phyloP scores from a whole-genome alignment of 35 echinoderm and acorn worm genomes.

The Diadema setosum region DNA sequence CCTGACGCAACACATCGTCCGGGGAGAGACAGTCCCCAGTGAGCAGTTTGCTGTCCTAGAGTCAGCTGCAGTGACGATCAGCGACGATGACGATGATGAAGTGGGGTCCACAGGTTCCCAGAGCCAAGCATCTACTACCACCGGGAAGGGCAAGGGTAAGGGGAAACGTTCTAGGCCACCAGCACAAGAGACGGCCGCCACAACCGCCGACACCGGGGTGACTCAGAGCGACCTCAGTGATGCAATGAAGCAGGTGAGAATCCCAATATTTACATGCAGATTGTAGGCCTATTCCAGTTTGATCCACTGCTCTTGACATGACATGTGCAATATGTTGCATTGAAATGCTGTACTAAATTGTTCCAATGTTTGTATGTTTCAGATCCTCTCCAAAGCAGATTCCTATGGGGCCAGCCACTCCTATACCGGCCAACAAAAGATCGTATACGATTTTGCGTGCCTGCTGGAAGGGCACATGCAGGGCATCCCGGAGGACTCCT shows the following conservation, averaged over 20 bases:
- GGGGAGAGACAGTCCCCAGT: not conserved
- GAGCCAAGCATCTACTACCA: slow-evolving; percentile 41
- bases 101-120: slow-evolving; percentile 33
- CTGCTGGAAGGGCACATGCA: slow-evolving; percentile 65
- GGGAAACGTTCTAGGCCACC: slow-evolving; percentile 37
- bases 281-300: slow-evolving; percentile 53
- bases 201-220: slow-evolving; percentile 18
- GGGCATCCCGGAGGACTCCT: slow-evolving; percentile 50
- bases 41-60: slow-evolving; percentile 15
- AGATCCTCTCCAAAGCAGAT: slow-evolving; percentile 64
- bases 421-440: slow-evolving; percentile 44
- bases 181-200: slow-evolving; percentile 57
- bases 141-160: slow-evolving; percentile 34
- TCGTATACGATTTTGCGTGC: slow-evolving; percentile 37
- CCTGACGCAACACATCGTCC: slow-evolving; percentile 31
- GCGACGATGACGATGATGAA: slow-evolving; percentile 15
- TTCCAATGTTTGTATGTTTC: slow-evolving; percentile 52
- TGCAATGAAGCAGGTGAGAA: slow-evolving; percentile 52
- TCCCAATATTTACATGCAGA: slow-evolving; percentile 28
- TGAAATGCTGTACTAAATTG: slow-evolving; percentile 20
- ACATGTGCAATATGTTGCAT: slow-evolving; percentile 52
- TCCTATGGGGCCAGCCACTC: slow-evolving; percentile 9
- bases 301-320: slow-evolving; percentile 32
- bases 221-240: slow-evolving; percentile 42
- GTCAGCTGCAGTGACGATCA: slow-evolving; percentile 11